Evolutionary conservation across 2,888 invertebrate genomes (phyloP).

Genomic region (Glyphotaelius pellucidus): DNA sequence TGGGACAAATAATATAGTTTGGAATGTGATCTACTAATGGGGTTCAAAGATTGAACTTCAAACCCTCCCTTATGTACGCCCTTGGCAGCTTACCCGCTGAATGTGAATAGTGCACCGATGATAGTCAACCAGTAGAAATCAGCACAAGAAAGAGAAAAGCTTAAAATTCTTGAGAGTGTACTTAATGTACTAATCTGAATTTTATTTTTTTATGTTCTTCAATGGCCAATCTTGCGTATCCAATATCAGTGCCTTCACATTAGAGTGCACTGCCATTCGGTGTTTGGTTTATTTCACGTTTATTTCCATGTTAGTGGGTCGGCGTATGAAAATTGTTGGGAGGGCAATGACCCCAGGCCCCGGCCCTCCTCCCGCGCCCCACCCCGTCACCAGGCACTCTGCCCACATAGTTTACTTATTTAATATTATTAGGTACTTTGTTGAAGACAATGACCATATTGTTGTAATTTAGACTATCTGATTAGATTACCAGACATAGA

Average conservation of each 20-base stretch:
- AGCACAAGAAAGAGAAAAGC: no score
- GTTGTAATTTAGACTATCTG: conserved; percentile 20
- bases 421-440: conserved; percentile 20
- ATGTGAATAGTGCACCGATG: no score
- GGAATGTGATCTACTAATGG: no score
- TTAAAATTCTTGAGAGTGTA: no score
- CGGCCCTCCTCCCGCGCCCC: neutral
- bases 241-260: neutral
- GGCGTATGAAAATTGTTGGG: conserved; percentile 44
- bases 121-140: no score
- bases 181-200: neutral
- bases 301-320: conserved; percentile 51
- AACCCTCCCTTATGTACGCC: no score
- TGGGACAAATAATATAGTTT: no score
- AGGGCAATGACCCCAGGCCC: conserved; percentile 26
- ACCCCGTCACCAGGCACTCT: neutral
- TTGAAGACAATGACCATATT: neutral
- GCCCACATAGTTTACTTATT: conserved; percentile 9
- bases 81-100: no score
- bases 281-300: conserved; percentile 6
- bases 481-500: neutral
- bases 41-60: no score
- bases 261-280: neutral
- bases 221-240: neutral
- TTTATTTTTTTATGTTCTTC: neutral